Percentiles rank a stretch among this genome's conserved stretches.
Evolutionary conservation across 2,113 vertebrate genomes (phyloP).

Genomic region (Ictidomys tridecemlineatus): DNA sequence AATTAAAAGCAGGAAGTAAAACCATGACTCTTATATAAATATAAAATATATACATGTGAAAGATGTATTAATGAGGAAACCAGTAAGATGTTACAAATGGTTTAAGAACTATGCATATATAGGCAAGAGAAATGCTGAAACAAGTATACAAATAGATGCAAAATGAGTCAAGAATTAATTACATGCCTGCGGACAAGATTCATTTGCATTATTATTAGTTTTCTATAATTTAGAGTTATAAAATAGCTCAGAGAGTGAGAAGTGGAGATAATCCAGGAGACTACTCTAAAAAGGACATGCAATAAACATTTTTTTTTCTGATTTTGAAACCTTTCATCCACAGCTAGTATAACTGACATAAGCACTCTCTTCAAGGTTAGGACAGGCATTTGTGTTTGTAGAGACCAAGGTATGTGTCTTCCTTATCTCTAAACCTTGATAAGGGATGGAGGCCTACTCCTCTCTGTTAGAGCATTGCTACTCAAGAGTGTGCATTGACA

Average conservation of each 20-base stretch:
- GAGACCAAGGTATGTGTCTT: background rate
- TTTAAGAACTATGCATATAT: background rate
- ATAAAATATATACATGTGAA: background rate
- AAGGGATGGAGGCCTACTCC: background rate
- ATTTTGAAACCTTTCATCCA: conserved; percentile 20
- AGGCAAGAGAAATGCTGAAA: background rate
- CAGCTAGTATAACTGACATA: background rate
- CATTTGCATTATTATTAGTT: conserved; percentile 42
- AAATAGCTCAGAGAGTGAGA: conserved; percentile 52
- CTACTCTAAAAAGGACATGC: background rate
- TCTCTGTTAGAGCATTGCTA: background rate
- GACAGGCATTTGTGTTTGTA: background rate
- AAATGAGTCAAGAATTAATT: conserved; percentile 58
- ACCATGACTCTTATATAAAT: background rate
- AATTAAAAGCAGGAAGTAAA: background rate
- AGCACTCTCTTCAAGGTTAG: background rate
- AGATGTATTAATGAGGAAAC: conserved; percentile 39
- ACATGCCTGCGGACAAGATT: conserved; percentile 8
- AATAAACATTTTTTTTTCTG: background rate
- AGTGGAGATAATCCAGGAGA: background rate
- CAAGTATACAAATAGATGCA: background rate
- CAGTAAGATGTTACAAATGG: conserved; percentile 9
- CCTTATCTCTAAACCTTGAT: background rate
- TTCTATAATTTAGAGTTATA: conserved; percentile 47
- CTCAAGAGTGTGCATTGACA: background rate